Conservation (phyloP, 1,140 invertebrate genomes). For the Caerostris extrusa region DNA sequence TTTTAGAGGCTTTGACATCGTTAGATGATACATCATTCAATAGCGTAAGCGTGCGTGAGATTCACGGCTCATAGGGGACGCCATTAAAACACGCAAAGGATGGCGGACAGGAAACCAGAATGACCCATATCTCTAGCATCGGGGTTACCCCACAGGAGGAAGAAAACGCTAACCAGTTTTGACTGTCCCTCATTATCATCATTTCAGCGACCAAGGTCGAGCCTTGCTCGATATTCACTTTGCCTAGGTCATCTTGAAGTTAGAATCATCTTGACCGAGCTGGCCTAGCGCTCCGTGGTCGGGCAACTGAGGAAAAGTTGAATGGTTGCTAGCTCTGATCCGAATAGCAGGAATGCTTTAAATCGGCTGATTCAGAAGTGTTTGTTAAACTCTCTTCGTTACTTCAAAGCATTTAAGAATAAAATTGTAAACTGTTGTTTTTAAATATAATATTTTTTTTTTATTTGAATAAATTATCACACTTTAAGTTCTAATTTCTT, state of each 20-base stretch:
- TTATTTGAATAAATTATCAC: too few species aligned
- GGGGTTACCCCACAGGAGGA: slow-evolving; percentile 64
- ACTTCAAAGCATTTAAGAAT: too few species aligned
- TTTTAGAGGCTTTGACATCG: slow-evolving; percentile 26
- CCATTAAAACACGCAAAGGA: slow-evolving; percentile 33
- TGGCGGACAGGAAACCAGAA: slow-evolving; percentile 70
- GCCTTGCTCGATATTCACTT: slow-evolving; percentile 62
- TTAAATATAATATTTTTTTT: too few species aligned
- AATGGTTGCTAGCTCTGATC: background rate
- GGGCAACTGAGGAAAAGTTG: background rate
- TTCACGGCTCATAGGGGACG: slow-evolving; percentile 10
- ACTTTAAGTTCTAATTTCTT: too few species aligned
- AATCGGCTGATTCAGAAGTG: too few species aligned
- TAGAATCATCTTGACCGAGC: slow-evolving; percentile 39
- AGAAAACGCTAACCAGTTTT: slow-evolving; percentile 57
- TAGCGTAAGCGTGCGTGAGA: slow-evolving; percentile 29
- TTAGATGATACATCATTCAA: slow-evolving; percentile 56
- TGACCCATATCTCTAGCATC: slow-evolving; percentile 68
- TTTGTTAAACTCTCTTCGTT: too few species aligned
- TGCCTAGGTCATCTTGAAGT: slow-evolving; percentile 36
- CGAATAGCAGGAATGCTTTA: too few species aligned
- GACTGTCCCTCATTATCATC: slow-evolving; percentile 66
- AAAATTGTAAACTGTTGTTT: too few species aligned
- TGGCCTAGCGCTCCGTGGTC: background rate
- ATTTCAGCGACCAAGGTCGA: slow-evolving; percentile 61